phyloP scores from a whole-genome alignment of 2,888 invertebrate species.

The Troides aeacus region DNA sequence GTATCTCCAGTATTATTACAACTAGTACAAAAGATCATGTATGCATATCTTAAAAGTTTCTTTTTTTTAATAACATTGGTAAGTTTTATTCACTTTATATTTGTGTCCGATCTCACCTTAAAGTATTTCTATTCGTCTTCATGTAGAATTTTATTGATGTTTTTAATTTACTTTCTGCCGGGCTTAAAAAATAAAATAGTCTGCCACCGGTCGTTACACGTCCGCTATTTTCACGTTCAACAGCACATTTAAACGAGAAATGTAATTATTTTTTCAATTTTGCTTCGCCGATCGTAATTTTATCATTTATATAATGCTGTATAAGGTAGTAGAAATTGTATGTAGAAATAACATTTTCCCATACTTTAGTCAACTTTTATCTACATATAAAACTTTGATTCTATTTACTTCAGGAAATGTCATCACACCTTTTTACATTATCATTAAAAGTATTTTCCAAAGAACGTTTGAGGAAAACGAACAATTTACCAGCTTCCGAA shows the following conservation, averaged over 20 bases:
- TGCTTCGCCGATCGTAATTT: constrained; percentile 2
- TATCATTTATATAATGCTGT: background rate
- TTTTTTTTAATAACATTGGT: background rate
- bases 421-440: constrained; percentile 6
- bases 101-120: background rate
- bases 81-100: background rate
- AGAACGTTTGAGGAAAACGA: constrained; percentile 20
- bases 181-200: constrained; percentile 2
- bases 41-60: background rate
- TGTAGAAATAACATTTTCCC: background rate
- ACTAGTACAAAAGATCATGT: constrained; percentile 1
- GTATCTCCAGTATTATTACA: too few relatives aligned
- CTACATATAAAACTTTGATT: background rate
- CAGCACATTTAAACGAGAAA: background rate
- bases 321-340: background rate
- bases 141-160: background rate
- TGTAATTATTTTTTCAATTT: constrained; percentile 12
- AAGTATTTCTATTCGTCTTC: background rate
- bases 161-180: background rate
- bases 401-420: constrained; percentile 9
- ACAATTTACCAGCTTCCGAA: constrained; percentile 34
- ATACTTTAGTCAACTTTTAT: background rate
- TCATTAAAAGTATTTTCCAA: constrained; percentile 17
- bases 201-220: constrained; percentile 2
- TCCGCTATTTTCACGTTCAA: constrained; percentile 2